phyloP scores from a whole-genome alignment of 1,140 invertebrate genomes.

The Aphelenchoides fujianensis region DNA sequence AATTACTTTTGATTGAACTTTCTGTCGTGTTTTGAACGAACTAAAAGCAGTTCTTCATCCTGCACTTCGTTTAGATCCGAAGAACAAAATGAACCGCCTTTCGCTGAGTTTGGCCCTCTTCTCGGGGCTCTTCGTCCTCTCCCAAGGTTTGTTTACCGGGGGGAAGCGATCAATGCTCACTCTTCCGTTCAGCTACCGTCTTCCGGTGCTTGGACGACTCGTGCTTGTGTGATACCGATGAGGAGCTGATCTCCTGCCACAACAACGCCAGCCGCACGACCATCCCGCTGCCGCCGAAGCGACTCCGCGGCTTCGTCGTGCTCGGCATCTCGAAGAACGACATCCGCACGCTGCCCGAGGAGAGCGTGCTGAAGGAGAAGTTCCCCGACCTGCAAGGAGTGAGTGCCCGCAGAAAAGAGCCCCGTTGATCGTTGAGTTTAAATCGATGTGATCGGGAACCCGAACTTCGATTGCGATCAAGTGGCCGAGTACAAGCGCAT shows the following conservation, averaged over 20 bases:
- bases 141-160: not conserved
- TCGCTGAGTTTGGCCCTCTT: not conserved
- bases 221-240: slow-evolving; percentile 45
- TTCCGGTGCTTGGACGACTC: slow-evolving; percentile 38
- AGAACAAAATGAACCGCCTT: not conserved
- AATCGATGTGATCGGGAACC: slow-evolving; percentile 43
- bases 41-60: not conserved
- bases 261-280: slow-evolving; percentile 30
- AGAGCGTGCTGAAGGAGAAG: slow-evolving; percentile 40
- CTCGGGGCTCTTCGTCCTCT: not conserved
- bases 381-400: slow-evolving; percentile 37
- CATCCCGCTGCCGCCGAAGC: slow-evolving; percentile 29
- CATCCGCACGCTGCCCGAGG: slow-evolving; percentile 34
- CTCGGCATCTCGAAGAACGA: slow-evolving; percentile 44
- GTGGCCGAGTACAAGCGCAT: slow-evolving; percentile 34
- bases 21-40: too few species aligned
- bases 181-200: slow-evolving; percentile 30
- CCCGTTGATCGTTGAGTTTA: slow-evolving; percentile 6
- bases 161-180: not conserved
- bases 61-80: not conserved
- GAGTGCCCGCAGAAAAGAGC: not conserved
- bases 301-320: slow-evolving; percentile 41
- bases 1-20: too few species aligned
- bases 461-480: slow-evolving; percentile 45
- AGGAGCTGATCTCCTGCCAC: slow-evolving; percentile 48